Percentiles rank a stretch among this genome's conserved stretches.
Conservation (phyloP, 2,113 vertebrate species). For the cattle (Bos taurus) region ARS-UCD2.0 NC_037334.1:68132001-68132500, state of each 20-base stretch:
- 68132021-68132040: neutral
- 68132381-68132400: slow-evolving; percentile 13
- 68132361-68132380: slow-evolving; percentile 31
- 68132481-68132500: neutral
- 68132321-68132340: slow-evolving; percentile 2
- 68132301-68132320: slow-evolving; percentile 27
- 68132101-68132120: neutral
- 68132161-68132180: neutral
- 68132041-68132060: neutral
- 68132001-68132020: neutral
- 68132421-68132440: neutral
- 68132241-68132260: slow-evolving; percentile 14
- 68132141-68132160: neutral
- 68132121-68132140: neutral
- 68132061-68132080: neutral
- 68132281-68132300: slow-evolving; percentile 24
- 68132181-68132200: neutral
- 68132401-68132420: neutral
- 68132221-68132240: slow-evolving; percentile 35
- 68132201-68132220: neutral
- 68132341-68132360: slow-evolving; percentile 7
- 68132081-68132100: slow-evolving; percentile 2
- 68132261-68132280: slow-evolving; percentile 33
- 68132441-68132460: neutral
- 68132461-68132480: slow-evolving; percentile 20